Evolutionary conservation across 2,797 vertebrate species (phyloP), one percentile per base, ranked within the genome.

Genomic region (Geotrypetes seraphini): DNA sequence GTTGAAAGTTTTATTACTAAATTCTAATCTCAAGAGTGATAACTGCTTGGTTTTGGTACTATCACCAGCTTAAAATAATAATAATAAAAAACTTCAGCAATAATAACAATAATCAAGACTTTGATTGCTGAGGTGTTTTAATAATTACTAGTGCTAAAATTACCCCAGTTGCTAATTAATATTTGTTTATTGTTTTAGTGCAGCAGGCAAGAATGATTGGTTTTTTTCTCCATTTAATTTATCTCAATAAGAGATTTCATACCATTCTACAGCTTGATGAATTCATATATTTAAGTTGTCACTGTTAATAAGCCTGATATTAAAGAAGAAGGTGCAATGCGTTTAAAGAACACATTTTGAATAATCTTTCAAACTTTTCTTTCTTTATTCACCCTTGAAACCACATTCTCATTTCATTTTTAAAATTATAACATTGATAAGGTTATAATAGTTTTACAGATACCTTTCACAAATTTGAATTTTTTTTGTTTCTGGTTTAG

Each of bases 231-330:
- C 70, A 60, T 59, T 65, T 75, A 65, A 79, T 79, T 78, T 73
- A 69, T 74, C 54, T 73, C 64, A 77, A 32, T 82, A 69, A 74
- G 43, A 63, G 55, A 63, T 69, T 78, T 68, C 55, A 70, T 75
- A 73, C 69, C 68, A 75, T 70, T 59, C 67, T 63, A 59, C 71
- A 75, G 57, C 43, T 75, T 79, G 75, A 75, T 78, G 66, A 73
- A 71, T 78, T 79, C 48, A 78, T 79, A 75, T 78, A 76, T 76
- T 82, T 76, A 73, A 68, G 58, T 64, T 76, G 68, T 73, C 78
- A 74, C 36, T 66, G 64, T 69, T 80, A 80, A 80, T 84, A 78
- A 71, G 30, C 54, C 47, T 64, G 66, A 76, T 65, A 64, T 69
- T 5, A 28, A 67, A 47, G 31, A 70, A 63, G 48, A 69, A 68